Evolutionary conservation across 2,113 vertebrate species (phyloP), one percentile per base, ranked within the genome.

Genomic region (Hyperoodon ampullatus): DNA sequence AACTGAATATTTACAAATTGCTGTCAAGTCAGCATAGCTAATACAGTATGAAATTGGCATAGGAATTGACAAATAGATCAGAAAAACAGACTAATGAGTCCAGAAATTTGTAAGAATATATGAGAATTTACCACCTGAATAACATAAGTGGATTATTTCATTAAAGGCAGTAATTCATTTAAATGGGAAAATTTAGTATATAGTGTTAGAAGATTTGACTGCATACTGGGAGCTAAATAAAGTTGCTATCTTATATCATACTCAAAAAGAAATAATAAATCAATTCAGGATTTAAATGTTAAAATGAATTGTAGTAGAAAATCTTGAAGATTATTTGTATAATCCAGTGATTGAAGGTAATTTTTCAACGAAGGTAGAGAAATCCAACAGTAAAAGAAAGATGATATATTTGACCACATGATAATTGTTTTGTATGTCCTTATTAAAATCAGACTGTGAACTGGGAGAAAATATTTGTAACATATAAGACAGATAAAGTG

Each of bases 1-100:
- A 96, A 86, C 42, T 58, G 61, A 68, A 66, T 86, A 35, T 71
- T 92, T 70, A 63, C 39, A 93, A 93, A 63, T 82, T 90, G 9
- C 42, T 39, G 2, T 88, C 12, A 72, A 30, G 33, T 96, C 18
- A 88, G 6, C 74, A 3, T 68, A 60, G 15, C 35, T 60, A 61
- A 19, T 26, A 42, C 18, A 72, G 4, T 63, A n/a, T n/a, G n/a
- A 60, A 91, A 74, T 47, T 47, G 30, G 4, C 19, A 26, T 35
- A 72, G 30, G 30, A 63, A 47, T 13, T 72, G 21, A 61, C 65
- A 90, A 63, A 26, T 19, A 83, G 66, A 80, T 85, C 14, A 58
- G 47, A 74, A 71, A 55, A 72, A 21, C 14, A 60, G 35, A 88
- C 28, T 71, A 21, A 50, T n/a, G n/a, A 33, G 33, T 82, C n/a